Base-by-base conservation (phyloP, 53 echinoderm and acorn worm species). In the Luidia sarsii region DNA sequence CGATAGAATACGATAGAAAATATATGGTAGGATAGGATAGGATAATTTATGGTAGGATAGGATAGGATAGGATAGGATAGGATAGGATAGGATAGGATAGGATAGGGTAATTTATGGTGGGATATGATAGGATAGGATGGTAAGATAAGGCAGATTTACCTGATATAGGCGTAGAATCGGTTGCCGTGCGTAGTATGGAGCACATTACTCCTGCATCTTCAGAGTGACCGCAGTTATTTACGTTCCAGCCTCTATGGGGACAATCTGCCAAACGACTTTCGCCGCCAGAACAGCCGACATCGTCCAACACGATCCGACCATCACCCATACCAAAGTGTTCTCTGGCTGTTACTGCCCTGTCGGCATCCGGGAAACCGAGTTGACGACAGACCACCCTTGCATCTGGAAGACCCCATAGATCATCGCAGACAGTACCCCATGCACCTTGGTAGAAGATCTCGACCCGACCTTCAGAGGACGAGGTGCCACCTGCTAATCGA, bases 341-440 rank as follows among this genome's bases (percentile, higher is more conserved):
- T n/a, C 25, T 41, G 6, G 38, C 81, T 20, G 67, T 20, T 20
- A n/a, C 20, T 1, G 61, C 52, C 15, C 53, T 23, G 3, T 9
- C 18, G 23, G 57, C 27, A 2, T 27, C 28, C 18, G 27, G 24
- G 30, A 39, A 77, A 14, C 77, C 77, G 3, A 77, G 61, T 25
- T 59, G 59, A 14, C 16, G 34, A 24, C 81, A 81, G 36, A 66
- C 81, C 0, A 81, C 81, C 0, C 11, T 35, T 21, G 62, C 81
- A 20, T 66, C 81, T 34, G 9, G 15, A 2, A 64, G 15, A 4
- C 27, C 81, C 57, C 57, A 65, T 25, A 15, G n/a, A 13, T 66
- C 81, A 18, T 68, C 68, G 27, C 68, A 68, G 11, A 68, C 68
- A 27, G 68, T 68, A 9, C 68, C 68, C 68, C 68, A 68, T 16